These are phyloP conservation scores for Sinocyclocheilus grahami DNA, from an alignment of 2,113 vertebrate species.

Conservation along the genomic window DNA sequence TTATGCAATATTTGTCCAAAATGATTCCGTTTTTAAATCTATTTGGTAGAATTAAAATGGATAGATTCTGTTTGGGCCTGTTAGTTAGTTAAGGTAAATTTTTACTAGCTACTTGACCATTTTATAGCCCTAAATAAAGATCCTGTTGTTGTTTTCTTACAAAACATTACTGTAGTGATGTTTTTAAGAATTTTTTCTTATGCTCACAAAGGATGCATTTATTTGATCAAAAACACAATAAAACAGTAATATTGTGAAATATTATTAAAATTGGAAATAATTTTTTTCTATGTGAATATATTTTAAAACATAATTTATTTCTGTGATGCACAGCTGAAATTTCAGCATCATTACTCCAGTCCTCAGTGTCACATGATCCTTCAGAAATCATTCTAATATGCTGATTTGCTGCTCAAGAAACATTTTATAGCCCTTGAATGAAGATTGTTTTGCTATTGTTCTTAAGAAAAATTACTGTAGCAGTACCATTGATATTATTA, in stretches of 20 bases:
- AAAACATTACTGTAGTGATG: not conserved
- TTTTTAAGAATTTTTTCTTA: not conserved
- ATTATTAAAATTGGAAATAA: not conserved
- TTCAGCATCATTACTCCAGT: not conserved
- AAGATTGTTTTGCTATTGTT: no score
- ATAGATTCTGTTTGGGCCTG: not conserved
- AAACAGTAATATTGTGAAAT: not conserved
- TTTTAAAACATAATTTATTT: no score
- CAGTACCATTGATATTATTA: no score
- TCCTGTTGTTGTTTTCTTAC: not conserved
- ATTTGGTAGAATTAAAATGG: not conserved
- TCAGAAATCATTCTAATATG: not conserved
- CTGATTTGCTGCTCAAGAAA: not conserved
- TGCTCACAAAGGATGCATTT: not conserved
- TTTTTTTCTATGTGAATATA: no score
- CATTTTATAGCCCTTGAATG: no score
- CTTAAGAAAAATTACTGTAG: no score
- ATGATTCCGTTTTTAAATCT: not conserved
- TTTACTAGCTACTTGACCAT: not conserved
- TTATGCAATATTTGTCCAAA: not conserved
- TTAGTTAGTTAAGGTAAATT: not conserved
- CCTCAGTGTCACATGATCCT: not conserved
- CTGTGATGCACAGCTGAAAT: no score
- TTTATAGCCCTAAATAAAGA: not conserved
- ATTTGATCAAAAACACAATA: not conserved